These are phyloP conservation scores for Apotomis capreana DNA, from an alignment of 2,888 invertebrate species.

Conservation along the genomic window DNA sequence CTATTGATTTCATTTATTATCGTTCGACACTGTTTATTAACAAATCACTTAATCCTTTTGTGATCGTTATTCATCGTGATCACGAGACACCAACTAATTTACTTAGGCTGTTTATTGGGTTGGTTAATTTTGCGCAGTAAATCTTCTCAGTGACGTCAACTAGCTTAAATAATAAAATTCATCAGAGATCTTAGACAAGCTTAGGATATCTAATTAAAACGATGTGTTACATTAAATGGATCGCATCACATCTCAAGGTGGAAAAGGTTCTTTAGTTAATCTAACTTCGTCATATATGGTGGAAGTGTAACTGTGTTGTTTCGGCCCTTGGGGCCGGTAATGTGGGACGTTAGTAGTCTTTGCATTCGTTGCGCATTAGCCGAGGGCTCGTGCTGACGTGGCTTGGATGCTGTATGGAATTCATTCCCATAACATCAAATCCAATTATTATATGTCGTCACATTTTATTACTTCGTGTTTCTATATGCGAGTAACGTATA, in stretches of 20 bases:
- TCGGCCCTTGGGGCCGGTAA: slow-evolving; percentile 65
- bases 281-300: slow-evolving; percentile 47
- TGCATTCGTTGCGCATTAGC: slow-evolving; percentile 73
- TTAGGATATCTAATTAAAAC: background rate
- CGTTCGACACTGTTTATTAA: slow-evolving; percentile 33
- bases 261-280: slow-evolving; percentile 44
- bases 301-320: slow-evolving; percentile 45
- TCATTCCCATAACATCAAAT: slow-evolving; percentile 51
- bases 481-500: background rate
- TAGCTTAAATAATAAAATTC: background rate
- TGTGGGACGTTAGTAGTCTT: slow-evolving; percentile 66
- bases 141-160: slow-evolving; percentile 44
- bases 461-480: background rate
- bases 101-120: slow-evolving; percentile 2
- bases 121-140: slow-evolving; percentile 11
- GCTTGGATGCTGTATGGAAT: slow-evolving; percentile 52
- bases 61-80: slow-evolving; percentile 16
- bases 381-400: slow-evolving; percentile 55
- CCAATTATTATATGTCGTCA: background rate
- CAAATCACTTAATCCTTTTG: slow-evolving; percentile 41
- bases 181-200: background rate
- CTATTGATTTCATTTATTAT: slow-evolving; percentile 38
- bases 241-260: slow-evolving; percentile 4
- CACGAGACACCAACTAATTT: slow-evolving; percentile 9
- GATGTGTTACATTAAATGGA: background rate